Percentiles rank a stretch among this genome's conserved stretches.
Conservation (phyloP, 2,888 invertebrate genomes). For the Limnephilus rhombicus region DNA sequence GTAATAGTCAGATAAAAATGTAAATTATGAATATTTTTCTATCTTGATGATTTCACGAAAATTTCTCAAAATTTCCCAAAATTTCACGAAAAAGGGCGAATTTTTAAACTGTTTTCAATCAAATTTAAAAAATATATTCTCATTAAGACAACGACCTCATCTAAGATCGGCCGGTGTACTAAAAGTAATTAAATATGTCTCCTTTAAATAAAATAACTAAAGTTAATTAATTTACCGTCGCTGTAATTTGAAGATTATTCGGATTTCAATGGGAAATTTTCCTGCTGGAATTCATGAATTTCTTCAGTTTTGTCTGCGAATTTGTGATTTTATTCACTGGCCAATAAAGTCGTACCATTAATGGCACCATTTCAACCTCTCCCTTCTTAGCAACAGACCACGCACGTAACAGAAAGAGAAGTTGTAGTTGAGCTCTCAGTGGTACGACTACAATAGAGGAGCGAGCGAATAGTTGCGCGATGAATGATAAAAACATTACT, state of each 20-base stretch:
- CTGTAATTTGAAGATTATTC: neutral
- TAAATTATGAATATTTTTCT: neutral
- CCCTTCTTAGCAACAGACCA: neutral
- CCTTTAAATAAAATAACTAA: no score
- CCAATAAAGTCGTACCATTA: neutral
- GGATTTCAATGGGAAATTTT: neutral
- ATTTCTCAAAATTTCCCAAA: no score
- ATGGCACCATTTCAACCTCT: neutral
- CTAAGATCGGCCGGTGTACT: neutral
- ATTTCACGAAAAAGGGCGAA: no score
- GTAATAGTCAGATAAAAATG: neutral
- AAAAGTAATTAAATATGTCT: neutral
- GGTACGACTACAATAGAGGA: neutral
- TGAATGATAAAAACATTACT: slow-evolving; percentile 19
- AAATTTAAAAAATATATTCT: neutral
- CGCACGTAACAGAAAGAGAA: neutral
- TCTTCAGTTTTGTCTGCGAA: neutral
- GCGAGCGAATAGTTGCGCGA: neutral
- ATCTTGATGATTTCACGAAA: no score
- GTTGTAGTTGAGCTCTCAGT: neutral
- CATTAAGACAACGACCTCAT: neutral
- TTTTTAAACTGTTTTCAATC: neutral
- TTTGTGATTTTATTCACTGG: neutral
- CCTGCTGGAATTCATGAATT: neutral
- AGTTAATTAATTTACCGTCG: neutral